phyloP scores from a whole-genome alignment of 2,113 vertebrate species.

The Chamaea fasciata region DNA sequence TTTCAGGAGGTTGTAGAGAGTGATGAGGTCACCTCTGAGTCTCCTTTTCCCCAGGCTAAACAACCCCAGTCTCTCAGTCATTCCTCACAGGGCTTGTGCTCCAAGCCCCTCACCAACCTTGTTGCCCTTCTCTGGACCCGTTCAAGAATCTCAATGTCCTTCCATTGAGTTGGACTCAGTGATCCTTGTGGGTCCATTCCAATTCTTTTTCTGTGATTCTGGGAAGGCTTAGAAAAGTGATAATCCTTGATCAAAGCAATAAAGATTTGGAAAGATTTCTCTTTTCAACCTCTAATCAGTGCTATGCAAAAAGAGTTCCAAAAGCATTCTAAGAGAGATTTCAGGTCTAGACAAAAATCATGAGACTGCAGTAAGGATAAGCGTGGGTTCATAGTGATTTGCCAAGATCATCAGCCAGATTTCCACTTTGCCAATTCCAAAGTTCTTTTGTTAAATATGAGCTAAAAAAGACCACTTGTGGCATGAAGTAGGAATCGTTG shows the following conservation, averaged over 20 bases:
- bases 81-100: no score
- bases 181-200: not conserved
- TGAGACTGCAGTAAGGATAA: not conserved
- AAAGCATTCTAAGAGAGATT: not conserved
- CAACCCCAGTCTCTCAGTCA: no score
- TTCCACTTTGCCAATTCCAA: not conserved
- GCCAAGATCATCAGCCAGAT: not conserved
- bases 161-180: no score
- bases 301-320: not conserved
- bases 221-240: not conserved
- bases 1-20: no score
- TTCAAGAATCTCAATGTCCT: no score
- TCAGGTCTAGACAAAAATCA: not conserved
- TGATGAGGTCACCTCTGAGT: no score
- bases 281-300: not conserved
- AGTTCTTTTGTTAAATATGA: not conserved
- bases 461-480: not conserved
- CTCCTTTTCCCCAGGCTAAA: no score
- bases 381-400: accelerated
- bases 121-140: no score
- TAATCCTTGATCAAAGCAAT: not conserved
- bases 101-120: no score
- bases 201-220: not conserved
- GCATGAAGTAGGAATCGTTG: not conserved
- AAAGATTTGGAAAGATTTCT: not conserved